These are phyloP conservation scores for Perca flavescens DNA, from an alignment of 2,113 vertebrate species.

Conservation along the genomic window DNA sequence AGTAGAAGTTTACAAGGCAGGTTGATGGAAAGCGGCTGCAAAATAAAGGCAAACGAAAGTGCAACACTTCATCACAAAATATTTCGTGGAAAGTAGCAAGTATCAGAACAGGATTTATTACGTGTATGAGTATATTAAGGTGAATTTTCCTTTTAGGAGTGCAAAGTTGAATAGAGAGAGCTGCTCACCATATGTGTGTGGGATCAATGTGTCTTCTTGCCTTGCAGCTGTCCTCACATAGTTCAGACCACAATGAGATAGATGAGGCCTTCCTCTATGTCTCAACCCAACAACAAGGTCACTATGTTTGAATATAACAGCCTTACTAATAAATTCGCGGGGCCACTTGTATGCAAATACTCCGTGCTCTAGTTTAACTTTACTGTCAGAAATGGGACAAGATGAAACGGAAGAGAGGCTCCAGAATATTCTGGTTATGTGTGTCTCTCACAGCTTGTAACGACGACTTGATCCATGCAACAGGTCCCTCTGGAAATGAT, in stretches of 20 bases:
- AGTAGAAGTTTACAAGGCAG: background rate
- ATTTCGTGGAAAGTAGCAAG: background rate
- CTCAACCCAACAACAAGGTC: slow-evolving; percentile 6
- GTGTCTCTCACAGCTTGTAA: slow-evolving; percentile 49
- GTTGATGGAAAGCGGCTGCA: background rate
- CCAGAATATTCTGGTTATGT: slow-evolving; percentile 39
- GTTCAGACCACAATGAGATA: background rate
- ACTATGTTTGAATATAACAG: slow-evolving; percentile 1
- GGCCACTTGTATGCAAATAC: background rate
- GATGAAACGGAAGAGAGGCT: slow-evolving; percentile 31
- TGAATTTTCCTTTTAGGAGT: slow-evolving; percentile 7
- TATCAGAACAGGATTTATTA: slow-evolving; percentile 25
- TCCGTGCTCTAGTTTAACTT: slow-evolving; percentile 53
- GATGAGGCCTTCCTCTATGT: slow-evolving; percentile 2
- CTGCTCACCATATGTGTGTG: slow-evolving; percentile 51
- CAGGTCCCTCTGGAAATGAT: slow-evolving; percentile 49
- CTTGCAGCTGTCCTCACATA: slow-evolving; percentile 29
- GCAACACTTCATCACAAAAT: background rate
- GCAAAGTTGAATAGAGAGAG: slow-evolving; percentile 11
- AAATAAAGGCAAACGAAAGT: background rate
- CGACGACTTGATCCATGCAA: slow-evolving; percentile 13
- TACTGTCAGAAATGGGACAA: slow-evolving; percentile 54
- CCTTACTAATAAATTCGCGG: background rate
- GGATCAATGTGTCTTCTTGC: slow-evolving; percentile 40
- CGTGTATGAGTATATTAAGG: background rate